Conservation (phyloP, 2,797 vertebrate genomes). For the Poecilia velifera region DNA sequence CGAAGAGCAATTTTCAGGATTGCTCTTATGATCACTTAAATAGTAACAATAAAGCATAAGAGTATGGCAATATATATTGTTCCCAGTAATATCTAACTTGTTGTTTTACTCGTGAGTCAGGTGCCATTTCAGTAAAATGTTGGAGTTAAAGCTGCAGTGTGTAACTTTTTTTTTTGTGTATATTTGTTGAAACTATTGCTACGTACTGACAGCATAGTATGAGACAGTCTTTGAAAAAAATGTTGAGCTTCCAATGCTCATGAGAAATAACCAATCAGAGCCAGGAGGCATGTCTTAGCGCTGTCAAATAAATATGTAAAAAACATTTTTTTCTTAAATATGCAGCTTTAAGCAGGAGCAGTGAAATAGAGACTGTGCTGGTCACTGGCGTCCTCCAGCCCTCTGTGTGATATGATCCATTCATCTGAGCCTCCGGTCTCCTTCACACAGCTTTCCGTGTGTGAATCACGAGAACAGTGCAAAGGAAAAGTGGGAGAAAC, state of each 20-base stretch:
- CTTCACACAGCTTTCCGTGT: not conserved
- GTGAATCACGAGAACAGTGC: not conserved
- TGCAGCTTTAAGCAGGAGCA: not conserved
- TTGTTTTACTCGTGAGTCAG: not conserved
- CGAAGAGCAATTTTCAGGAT: not conserved
- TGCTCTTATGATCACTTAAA: not conserved
- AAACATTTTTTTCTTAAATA: too few relatives aligned
- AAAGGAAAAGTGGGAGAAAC: not conserved
- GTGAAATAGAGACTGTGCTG: not conserved
- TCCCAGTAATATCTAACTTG: not conserved
- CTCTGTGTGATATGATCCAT: not conserved
- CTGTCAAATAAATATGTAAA: too few relatives aligned
- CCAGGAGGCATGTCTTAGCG: too few relatives aligned
- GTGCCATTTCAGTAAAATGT: not conserved
- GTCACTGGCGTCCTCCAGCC: not conserved
- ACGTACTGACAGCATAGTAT: too few relatives aligned
- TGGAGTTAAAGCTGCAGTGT: too few relatives aligned
- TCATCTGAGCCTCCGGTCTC: not conserved
- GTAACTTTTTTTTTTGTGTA: too few relatives aligned
- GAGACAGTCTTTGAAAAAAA: too few relatives aligned
- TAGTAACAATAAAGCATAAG: not conserved
- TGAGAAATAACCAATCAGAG: too few relatives aligned
- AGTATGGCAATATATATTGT: not conserved
- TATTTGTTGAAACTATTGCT: too few relatives aligned
- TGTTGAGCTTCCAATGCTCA: too few relatives aligned